phyloP scores from a whole-genome alignment of 2,888 invertebrate genomes.

The Rugalucina vietnamica region DNA sequence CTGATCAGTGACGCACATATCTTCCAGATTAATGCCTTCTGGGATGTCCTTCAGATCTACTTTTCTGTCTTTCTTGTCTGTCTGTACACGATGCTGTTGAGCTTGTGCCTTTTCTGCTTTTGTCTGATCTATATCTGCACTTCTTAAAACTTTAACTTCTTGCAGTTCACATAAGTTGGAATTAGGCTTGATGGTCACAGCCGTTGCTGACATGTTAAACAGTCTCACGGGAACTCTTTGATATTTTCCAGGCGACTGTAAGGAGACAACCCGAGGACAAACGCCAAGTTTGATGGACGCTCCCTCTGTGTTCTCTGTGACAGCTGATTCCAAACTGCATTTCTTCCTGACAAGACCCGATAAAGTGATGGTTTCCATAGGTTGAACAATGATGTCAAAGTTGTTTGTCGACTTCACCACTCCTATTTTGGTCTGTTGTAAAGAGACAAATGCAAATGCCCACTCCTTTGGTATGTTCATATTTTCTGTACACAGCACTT shows the following conservation, averaged over 20 bases:
- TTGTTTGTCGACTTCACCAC: neutral
- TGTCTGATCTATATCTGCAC: neutral
- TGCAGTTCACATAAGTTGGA: neutral
- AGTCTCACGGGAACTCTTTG: neutral
- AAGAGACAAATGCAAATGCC: neutral
- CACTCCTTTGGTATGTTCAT: neutral
- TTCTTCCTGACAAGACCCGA: neutral
- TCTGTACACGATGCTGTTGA: neutral
- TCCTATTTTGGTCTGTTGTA: neutral
- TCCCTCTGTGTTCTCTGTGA: neutral
- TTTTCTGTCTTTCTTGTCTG: neutral
- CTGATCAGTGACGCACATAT: neutral
- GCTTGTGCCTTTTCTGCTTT: neutral
- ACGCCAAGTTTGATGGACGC: neutral
- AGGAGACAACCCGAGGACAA: neutral
- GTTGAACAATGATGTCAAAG: neutral
- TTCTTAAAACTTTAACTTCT: slow-evolving; percentile 1
- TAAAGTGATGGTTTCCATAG: neutral
- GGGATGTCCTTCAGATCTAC: neutral
- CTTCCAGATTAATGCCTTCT: neutral
- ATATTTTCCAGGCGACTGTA: neutral
- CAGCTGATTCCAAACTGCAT: neutral
- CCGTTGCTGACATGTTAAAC: neutral
- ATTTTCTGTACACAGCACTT: neutral
- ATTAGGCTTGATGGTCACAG: neutral